Percentiles rank a stretch among this genome's conserved stretches.
phyloP scores from a whole-genome alignment of 2,888 invertebrate genomes.

The Xestia ashworthii region DNA sequence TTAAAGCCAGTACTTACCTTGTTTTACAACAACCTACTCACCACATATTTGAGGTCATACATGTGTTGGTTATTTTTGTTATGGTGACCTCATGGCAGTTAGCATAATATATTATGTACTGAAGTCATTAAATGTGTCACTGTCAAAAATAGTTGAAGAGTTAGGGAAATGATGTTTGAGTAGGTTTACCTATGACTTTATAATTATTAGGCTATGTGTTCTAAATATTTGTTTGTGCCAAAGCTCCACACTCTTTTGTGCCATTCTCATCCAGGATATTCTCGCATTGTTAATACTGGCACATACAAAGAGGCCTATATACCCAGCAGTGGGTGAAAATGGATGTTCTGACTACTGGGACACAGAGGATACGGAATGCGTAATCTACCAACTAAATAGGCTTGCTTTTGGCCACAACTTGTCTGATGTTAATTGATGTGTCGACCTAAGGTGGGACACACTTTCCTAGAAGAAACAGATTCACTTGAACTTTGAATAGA shows the following conservation, averaged over 20 bases:
- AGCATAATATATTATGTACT: conserved; percentile 16
- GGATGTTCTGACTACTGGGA: not conserved
- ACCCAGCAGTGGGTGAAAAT: too few species aligned
- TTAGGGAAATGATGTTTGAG: not conserved
- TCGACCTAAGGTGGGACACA: not conserved
- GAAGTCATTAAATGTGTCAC: conserved; percentile 1
- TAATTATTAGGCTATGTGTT: too few species aligned
- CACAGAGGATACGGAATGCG: not conserved
- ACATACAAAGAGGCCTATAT: too few species aligned
- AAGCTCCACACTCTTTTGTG: too few species aligned
- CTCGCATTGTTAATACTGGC: too few species aligned
- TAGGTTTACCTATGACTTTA: not conserved
- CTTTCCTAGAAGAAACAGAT: too few species aligned
- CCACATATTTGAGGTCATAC: conserved; percentile 27
- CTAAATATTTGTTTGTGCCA: too few species aligned
- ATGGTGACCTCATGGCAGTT: conserved; percentile 48
- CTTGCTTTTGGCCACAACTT: not conserved
- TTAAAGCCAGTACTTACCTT: conserved; percentile 30
- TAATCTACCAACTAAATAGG: not conserved
- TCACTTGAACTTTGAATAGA: not conserved
- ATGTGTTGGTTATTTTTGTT: conserved; percentile 41
- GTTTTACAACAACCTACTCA: conserved; percentile 4
- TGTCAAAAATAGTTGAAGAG: not conserved
- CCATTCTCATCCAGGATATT: too few species aligned
- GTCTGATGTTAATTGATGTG: not conserved